Base-by-base conservation (phyloP, 2,113 vertebrate species). In the Phylloscopus trochiloides region DNA sequence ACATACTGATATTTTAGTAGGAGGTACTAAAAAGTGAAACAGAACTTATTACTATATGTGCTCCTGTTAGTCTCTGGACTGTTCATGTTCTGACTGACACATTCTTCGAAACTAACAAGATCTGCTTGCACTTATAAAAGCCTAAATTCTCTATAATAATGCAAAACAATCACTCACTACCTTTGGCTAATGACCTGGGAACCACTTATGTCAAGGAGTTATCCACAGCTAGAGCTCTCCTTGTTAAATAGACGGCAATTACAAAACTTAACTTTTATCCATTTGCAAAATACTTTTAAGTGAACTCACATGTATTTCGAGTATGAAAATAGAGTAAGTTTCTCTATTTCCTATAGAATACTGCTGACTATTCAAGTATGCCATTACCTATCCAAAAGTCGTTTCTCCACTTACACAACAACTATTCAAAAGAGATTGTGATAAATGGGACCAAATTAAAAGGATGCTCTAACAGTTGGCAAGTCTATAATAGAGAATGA, bases 381-480 rank as follows among this genome's bases (percentile, higher is more conserved):
- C 66, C 40, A 57, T 65, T 85, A 90, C 32, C 81, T 79, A 72
- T 47, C 42, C 83, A 57, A 65, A 87, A 91, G 50, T 70, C 0
- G 70, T 87, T 95, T 87, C 88, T 92, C 71, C 67, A 90, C 48
- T 88, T 79, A 68, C 0, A 68, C n/a, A 92, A 68, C 36, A n/a
- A 78, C 42, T 43, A 32, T 48, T 90, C 38, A 86, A 79, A 90
- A 86, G 71, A 62, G 26, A 75, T 26, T 58, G 34, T 90, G 71
- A 96, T 43, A 96, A 95, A 88, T 79, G 47, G 18, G 36, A 93
- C 47, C 51, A 83, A 94, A 86, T 42, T 34, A 54, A 90, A 92
- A 80, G 34, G 70, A 85, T 54, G 58, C 11, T 68, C 38, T 36
- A 91, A 45, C 50, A 79, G 70, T 22, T 92, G 90, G 66, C 50